Evolutionary conservation across 2,113 vertebrate genomes (phyloP), one percentile per base, ranked within the genome.

Genomic region (Calyptommatus sinebrachiatus): DNA sequence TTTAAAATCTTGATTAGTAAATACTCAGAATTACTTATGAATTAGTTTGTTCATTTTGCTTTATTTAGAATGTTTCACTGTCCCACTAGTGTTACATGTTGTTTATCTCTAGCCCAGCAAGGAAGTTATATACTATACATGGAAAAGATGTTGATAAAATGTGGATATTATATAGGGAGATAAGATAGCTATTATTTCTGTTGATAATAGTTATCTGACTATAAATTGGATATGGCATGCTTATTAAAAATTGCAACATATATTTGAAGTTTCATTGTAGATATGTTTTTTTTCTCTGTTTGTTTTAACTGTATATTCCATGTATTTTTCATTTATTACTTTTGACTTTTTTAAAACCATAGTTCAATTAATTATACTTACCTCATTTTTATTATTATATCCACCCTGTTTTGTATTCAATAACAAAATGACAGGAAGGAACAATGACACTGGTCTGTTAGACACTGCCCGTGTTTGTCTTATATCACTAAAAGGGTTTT

Each of bases 171-270:
- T 75, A 67, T 87, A 26, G 80, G 65, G 53, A 69, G 81, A 71
- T 76, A 41, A 82, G 57, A 73, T 83, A 86, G 62, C 1, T 9
- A 45, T 14, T 71, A 80, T 77, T 11, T 28, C 6, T 73, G 75
- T 8, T 67, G 9, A 78, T 73, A 68, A 68, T 22, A 22, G 28
- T 24, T n/a, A 50, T 63, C 22, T 18, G 29, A 50, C 11, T 18
- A 66, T 26, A 22, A 57, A 66, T 16, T n/a, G 63, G 63, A 28
- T 63, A 62, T 24, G 22, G 11, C 28, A 76, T 29, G 48, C 26
- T 50, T 48, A 11, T 24, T 7, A 26, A 11, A 48, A 31, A 67
- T 78, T 62, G 31, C 31, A 50, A 22, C 11, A 26, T 28, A 50
- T n/a, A 22, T 77, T 77, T 67, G 18, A 31, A 45, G 26, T 48